Evolutionary conservation across 2,797 vertebrate genomes (phyloP), one percentile per base, ranked within the genome.

Genomic region (Cygnus olor): DNA sequence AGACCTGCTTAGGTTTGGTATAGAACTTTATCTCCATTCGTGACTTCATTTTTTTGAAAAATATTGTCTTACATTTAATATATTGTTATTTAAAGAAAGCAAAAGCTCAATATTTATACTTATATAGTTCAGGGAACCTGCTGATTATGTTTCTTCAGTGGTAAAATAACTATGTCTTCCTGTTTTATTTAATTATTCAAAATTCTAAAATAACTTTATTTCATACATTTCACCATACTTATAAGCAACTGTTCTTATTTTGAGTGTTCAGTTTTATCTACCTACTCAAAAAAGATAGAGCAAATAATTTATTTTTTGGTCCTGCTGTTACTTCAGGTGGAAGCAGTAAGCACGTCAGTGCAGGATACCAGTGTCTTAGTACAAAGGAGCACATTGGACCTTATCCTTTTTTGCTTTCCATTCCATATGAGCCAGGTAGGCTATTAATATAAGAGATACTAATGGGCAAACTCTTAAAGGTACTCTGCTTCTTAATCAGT

Each of bases 391-490:
- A 99, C 99, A 0, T 97, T 99, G 96, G 99, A 99, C 96, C 98
- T 99, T 87, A 99, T 99, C 89, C 98, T 99, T 78, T 99, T 99
- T 97, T 99, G 99, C 97, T 99, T 99, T 97, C 99, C 99, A 57
- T 99, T 99, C 96, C 99, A 99, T 95, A 99, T 99, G 99, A 99
- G 99, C 97, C 99, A 99, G 99, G 99, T 99, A 97, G 93, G 95
- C 94, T 70, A 40, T 80, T 82, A 89, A 82, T 28, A 14, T 49
- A 9, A 65, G 9, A 65, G 32, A 56, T 49, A 51, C 54, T 7
- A 78, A 54, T 17, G 58, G 11, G 25, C 30, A 94, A 16, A 61
- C 56, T 81, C 22, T 65, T 93, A 14, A 71, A 28, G 60, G 4
- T 72, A 44, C 7, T 53, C 11, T 8, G 7, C 7, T 85, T 83